phyloP scores from a whole-genome alignment of 1,140 invertebrate species.

The Plutomurus gul region DNA sequence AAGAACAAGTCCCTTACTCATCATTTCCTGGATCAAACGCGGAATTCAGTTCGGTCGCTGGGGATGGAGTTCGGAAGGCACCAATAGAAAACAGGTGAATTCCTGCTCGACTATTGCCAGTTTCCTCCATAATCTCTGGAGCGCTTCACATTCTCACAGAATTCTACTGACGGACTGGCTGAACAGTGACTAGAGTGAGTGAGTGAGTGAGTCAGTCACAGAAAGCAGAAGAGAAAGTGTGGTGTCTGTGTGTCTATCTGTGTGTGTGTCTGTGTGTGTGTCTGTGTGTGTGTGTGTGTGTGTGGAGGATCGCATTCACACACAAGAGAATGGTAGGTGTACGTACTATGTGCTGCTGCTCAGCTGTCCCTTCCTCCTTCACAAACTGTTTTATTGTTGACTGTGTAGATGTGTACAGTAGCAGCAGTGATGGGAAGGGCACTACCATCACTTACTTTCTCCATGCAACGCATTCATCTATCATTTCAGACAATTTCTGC shows the following conservation, averaged over 20 bases:
- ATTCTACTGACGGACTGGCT: background rate
- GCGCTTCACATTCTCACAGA: background rate
- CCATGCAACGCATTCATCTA: background rate
- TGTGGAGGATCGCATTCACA: background rate
- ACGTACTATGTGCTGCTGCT: no score
- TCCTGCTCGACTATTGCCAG: background rate
- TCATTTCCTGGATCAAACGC: conserved; percentile 52
- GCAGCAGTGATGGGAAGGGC: background rate
- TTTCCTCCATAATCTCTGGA: background rate
- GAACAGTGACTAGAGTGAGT: background rate
- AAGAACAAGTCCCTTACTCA: conserved; percentile 50
- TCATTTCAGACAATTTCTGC: conserved; percentile 3
- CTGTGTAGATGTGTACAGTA: background rate
- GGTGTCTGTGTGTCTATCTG: background rate
- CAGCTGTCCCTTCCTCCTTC: background rate
- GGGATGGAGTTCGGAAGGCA: conserved; percentile 33
- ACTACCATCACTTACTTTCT: background rate
- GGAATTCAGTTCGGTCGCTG: conserved; percentile 37
- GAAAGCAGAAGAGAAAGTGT: background rate
- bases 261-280: background rate
- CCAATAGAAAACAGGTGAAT: conserved; percentile 49
- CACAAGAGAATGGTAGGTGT: no score
- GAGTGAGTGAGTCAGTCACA: background rate
- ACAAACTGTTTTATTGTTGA: background rate
- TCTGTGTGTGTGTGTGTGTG: background rate